phyloP scores from a whole-genome alignment of 2,888 invertebrate species.

The Clanis bilineata region DNA sequence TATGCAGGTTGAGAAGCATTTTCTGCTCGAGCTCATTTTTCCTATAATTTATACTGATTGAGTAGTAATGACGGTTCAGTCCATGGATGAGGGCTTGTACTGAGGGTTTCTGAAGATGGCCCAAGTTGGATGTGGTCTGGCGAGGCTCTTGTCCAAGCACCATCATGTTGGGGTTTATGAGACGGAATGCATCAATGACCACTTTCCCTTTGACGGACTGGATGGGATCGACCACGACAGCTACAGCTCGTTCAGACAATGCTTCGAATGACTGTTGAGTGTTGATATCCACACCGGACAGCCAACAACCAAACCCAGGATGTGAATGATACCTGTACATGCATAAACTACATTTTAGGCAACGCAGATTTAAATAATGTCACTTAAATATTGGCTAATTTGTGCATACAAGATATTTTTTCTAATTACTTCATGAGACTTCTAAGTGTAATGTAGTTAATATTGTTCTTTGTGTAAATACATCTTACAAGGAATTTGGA shows the following conservation, averaged over 20 bases:
- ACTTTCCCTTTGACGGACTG: slow-evolving; percentile 99
- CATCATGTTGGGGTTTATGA: slow-evolving; percentile 99
- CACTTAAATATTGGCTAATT: too few relatives aligned
- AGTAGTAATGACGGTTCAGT: slow-evolving; percentile 99
- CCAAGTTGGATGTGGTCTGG: slow-evolving; percentile 99
- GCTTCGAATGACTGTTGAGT: slow-evolving; percentile 99
- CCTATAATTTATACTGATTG: slow-evolving; percentile 99
- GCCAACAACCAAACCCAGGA: slow-evolving; percentile 99
- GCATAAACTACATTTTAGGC: background rate
- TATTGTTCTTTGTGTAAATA: too few relatives aligned
- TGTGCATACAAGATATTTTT: too few relatives aligned
- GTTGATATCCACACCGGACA: slow-evolving; percentile 99
- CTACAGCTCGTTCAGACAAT: slow-evolving; percentile 98
- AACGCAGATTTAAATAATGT: too few relatives aligned
- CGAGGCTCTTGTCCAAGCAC: slow-evolving; percentile 99
- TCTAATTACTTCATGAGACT: too few relatives aligned
- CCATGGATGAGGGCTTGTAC: slow-evolving; percentile 99
- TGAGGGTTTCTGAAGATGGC: slow-evolving; percentile 98
- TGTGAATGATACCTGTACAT: slow-evolving; percentile 95
- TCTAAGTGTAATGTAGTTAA: too few relatives aligned
- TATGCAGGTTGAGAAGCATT: slow-evolving; percentile 99
- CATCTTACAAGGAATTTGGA: too few relatives aligned
- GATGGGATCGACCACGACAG: slow-evolving; percentile 99
- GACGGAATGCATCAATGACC: slow-evolving; percentile 99
- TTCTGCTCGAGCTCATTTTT: slow-evolving; percentile 99